A percentile compares a stretch with the other conserved stretches of the same genome.
Evolutionary conservation across 2,113 vertebrate species (phyloP).

Genomic region (Ceyx melanurus): DNA sequence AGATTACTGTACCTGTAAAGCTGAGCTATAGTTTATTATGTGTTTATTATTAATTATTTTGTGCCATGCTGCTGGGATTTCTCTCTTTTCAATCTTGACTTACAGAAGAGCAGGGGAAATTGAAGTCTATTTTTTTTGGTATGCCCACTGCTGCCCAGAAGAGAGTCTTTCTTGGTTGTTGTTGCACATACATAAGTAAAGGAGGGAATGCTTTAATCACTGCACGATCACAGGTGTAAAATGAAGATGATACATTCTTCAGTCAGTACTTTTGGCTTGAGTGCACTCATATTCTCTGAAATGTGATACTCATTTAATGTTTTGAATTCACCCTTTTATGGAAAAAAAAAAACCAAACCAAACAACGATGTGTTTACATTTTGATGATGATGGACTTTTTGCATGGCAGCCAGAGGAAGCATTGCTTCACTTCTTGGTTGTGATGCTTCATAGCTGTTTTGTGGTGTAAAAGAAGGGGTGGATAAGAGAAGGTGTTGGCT

Average conservation of each 20-base stretch:
- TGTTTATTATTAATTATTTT: conserved; percentile 1
- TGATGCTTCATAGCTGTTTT: not conserved
- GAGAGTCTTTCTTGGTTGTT: not conserved
- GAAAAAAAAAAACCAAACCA: not conserved
- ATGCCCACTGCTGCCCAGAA: not conserved
- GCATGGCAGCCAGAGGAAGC: not conserved
- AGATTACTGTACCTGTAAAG: conserved; percentile 29
- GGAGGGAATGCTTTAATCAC: not conserved
- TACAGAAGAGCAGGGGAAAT: not conserved
- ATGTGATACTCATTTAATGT: not conserved
- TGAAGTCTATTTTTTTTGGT: not conserved
- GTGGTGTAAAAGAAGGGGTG: not conserved
- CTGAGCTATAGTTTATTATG: not conserved
- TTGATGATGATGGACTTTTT: not conserved
- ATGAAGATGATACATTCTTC: not conserved
- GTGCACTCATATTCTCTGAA: not conserved
- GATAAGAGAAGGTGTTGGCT: not conserved
- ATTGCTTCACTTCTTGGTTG: not conserved
- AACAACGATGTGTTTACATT: not conserved
- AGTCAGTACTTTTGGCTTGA: not conserved
- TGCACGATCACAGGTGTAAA: not conserved
- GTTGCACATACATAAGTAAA: not conserved
- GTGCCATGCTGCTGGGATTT: not conserved
- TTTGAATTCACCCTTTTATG: not conserved
- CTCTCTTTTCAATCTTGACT: not conserved